Base-by-base conservation (phyloP, 2,888 invertebrate genomes). In the Nephrocerus scutellatus region DNA sequence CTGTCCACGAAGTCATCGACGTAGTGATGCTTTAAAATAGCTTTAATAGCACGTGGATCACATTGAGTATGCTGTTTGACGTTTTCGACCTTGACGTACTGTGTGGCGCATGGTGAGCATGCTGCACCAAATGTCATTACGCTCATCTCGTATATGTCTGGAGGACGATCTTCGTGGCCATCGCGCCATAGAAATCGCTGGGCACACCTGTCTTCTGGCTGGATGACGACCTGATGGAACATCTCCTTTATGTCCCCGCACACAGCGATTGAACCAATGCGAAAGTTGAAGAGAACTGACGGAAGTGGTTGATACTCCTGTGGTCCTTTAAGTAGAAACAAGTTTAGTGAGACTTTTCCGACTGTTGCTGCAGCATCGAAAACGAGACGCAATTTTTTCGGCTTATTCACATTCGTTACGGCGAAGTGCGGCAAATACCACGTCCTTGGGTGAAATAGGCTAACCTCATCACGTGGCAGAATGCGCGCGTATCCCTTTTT, bases 361-460 rank as follows among this genome's bases (percentile, higher is more conserved):
- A 39, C 41, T 4, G 18, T 14, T n/a, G 47, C 43, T 7, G 45
- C 47, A 19, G 40, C 47, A 31, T 44, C 44, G 23, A 46, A 45
- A 8, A 47, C 47, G 19, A 49, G 15, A 18, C 40, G 39, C 6
- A 46, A 7, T 26, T 43, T 44, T 3, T 19, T 31, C 36, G 44
- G 47, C 9, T 39, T 43, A 6, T 41, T 41, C 14, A 34, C 39
- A 19, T 45, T 47, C 10, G 19, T 23, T 2, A 41, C 41, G 4
- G 30, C 39, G 15, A 41, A 55, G 33, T 54, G 51, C 6, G 55
- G 54, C 6, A 55, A 26, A 30, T 54, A 55, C 55, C 53, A 55
- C 2, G 36, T 46, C 22, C 34, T 49, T 4, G 34, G 12, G 5
- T 35, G 25, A 2, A 21, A 18, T 12, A 22, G 38, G 30, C 30